Conservation (phyloP, 2,113 vertebrate genomes). For the Pterophyllum scalare region DNA sequence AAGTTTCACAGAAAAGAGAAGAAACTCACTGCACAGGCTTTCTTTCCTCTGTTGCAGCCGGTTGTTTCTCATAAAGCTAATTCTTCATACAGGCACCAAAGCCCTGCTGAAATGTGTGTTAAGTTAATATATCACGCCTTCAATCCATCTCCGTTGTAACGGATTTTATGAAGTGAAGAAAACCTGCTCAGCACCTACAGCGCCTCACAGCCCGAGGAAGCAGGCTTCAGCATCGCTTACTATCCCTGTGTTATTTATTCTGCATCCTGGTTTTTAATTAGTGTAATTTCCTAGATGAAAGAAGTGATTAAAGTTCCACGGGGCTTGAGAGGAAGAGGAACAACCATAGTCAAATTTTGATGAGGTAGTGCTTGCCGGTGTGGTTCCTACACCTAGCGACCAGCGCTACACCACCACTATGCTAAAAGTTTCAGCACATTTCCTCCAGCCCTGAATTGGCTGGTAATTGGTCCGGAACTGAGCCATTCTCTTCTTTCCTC, state of each 20-base stretch:
- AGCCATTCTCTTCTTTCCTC: slow-evolving; percentile 47
- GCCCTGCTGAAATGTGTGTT: background rate
- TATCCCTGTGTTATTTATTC: slow-evolving; percentile 64
- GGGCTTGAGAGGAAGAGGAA: slow-evolving; percentile 67
- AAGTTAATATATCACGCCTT: slow-evolving; percentile 32
- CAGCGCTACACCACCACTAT: background rate
- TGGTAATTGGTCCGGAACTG: slow-evolving; percentile 69
- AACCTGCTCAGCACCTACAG: slow-evolving; percentile 55
- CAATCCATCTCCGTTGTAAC: slow-evolving; percentile 37
- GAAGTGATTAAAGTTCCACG: slow-evolving; percentile 67
- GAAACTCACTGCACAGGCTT: slow-evolving; percentile 14
- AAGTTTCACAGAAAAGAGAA: slow-evolving; percentile 39
- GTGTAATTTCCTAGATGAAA: slow-evolving; percentile 77
- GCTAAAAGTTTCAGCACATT: slow-evolving; percentile 41
- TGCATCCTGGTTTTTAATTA: slow-evolving; percentile 77
- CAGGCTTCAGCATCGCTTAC: slow-evolving; percentile 52
- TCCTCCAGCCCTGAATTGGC: slow-evolving; percentile 57
- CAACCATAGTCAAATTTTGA: slow-evolving; percentile 68
- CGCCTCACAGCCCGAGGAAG: slow-evolving; percentile 44
- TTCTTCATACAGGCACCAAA: slow-evolving; percentile 26
- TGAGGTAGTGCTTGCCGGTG: slow-evolving; percentile 53
- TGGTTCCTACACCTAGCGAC: slow-evolving; percentile 51
- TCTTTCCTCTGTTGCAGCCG: slow-evolving; percentile 36
- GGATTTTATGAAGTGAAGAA: slow-evolving; percentile 40
- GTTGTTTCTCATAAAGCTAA: slow-evolving; percentile 28